Evolutionary conservation across 2,797 vertebrate genomes (phyloP).

Genomic region (Acrossocheilus wenchowensis): DNA sequence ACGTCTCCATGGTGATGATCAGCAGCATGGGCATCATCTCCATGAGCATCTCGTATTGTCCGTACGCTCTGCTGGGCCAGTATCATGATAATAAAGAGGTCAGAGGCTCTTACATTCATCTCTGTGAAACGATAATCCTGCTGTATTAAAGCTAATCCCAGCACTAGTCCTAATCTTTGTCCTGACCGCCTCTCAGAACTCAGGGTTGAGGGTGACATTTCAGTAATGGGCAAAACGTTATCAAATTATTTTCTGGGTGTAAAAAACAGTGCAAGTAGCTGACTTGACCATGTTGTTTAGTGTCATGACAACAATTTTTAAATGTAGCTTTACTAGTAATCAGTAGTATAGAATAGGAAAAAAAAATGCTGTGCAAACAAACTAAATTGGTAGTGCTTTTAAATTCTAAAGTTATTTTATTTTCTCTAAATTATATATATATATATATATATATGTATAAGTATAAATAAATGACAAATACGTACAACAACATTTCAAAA

Average conservation of each 20-base stretch:
- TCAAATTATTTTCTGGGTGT: neutral
- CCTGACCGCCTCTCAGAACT: neutral
- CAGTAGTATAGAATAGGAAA: neutral
- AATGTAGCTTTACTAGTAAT: neutral
- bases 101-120: neutral
- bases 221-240: neutral
- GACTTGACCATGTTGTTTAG: neutral
- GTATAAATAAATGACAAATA: no score
- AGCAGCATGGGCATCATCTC: conserved; percentile 88
- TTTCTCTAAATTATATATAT: no score
- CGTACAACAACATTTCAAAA: no score
- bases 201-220: neutral
- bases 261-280: no score
- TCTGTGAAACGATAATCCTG: neutral
- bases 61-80: conserved; percentile 86
- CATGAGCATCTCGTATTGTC: conserved; percentile 90
- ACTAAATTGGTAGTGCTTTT: neutral
- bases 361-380: neutral
- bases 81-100: conserved; percentile 89
- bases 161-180: neutral
- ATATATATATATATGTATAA: no score
- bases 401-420: neutral
- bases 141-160: neutral
- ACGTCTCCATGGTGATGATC: conserved; percentile 87
- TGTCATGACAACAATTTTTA: neutral